A percentile compares a stretch with the other conserved stretches of the same genome.
Evolutionary conservation across 2,888 invertebrate species (phyloP).

Genomic region (Lordiphosa fenestrarum): DNA sequence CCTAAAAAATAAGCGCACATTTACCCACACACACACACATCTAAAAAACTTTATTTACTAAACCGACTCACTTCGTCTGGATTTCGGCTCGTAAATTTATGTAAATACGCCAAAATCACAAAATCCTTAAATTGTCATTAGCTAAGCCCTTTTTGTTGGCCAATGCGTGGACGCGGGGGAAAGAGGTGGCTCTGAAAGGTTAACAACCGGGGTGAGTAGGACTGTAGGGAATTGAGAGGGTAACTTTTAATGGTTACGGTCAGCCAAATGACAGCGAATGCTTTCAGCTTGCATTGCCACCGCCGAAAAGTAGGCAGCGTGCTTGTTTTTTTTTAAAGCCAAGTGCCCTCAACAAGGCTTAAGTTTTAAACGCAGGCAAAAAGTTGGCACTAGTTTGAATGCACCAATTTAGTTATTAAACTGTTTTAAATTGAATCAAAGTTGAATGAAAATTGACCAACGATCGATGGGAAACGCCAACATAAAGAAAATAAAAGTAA

Average conservation of each 20-base stretch:
- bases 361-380: no score
- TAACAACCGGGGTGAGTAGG: no score
- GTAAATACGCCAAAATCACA: constrained; percentile 64
- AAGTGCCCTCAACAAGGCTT: no score
- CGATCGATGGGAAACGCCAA: no score
- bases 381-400: no score
- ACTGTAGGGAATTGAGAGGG: no score
- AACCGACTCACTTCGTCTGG: constrained; percentile 21
- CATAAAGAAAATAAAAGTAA: no score
- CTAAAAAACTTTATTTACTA: constrained; percentile 22
- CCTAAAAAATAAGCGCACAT: constrained; percentile 1
- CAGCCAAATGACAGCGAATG: no score
- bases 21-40: constrained; percentile 8
- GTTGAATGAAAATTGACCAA: no score
- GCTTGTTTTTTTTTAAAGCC: neutral
- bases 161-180: constrained; percentile 3
- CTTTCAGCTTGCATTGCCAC: no score
- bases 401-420: neutral
- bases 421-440: neutral
- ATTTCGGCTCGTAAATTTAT: constrained; percentile 52
- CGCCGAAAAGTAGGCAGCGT: neutral
- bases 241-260: no score
- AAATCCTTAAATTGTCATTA: constrained; percentile 73
- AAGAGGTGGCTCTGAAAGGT: no score
- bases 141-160: constrained; percentile 54